A percentile compares a stretch with the other conserved stretches of the same genome.
Conservation (phyloP, 2,113 vertebrate genomes). For the Podarcis muralis region DNA sequence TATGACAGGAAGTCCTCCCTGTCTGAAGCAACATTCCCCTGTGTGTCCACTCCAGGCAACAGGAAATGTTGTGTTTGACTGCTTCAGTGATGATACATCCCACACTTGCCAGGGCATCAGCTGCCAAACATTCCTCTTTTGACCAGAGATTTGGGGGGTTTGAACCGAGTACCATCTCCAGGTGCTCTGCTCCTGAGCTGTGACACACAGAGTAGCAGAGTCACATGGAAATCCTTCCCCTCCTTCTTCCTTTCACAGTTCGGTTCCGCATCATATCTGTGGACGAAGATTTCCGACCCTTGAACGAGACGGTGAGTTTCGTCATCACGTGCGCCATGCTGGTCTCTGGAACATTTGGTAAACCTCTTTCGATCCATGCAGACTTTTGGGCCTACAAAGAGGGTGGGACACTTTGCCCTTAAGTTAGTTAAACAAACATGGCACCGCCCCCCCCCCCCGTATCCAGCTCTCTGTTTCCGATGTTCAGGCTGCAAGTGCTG, state of each 20-base stretch:
- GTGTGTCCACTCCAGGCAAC: too few species aligned
- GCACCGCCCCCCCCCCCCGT: too few species aligned
- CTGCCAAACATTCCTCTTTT: neutral
- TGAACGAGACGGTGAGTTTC: conserved; percentile 60
- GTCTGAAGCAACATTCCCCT: too few species aligned
- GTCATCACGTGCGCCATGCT: neutral
- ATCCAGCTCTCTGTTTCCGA: too few species aligned
- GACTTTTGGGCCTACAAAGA: neutral
- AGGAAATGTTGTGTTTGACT: too few species aligned
- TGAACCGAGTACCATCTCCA: neutral
- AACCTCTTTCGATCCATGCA: neutral
- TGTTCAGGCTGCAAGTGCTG: too few species aligned
- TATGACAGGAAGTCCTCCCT: too few species aligned
- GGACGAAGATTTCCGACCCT: conserved; percentile 59
- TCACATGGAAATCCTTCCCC: neutral
- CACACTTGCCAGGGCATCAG: neutral
- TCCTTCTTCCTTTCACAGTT: conserved; percentile 41
- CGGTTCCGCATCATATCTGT: conserved; percentile 59
- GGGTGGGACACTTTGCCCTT: neutral
- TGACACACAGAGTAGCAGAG: neutral
- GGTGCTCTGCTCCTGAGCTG: neutral
- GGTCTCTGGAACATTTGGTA: neutral
- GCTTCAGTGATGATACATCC: too few species aligned
- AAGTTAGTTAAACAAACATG: too few species aligned
- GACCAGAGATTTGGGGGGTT: neutral